Percentiles rank a stretch among this genome's conserved stretches.
Conservation (phyloP, 2,113 vertebrate species). For the Carassius gibelio region DNA sequence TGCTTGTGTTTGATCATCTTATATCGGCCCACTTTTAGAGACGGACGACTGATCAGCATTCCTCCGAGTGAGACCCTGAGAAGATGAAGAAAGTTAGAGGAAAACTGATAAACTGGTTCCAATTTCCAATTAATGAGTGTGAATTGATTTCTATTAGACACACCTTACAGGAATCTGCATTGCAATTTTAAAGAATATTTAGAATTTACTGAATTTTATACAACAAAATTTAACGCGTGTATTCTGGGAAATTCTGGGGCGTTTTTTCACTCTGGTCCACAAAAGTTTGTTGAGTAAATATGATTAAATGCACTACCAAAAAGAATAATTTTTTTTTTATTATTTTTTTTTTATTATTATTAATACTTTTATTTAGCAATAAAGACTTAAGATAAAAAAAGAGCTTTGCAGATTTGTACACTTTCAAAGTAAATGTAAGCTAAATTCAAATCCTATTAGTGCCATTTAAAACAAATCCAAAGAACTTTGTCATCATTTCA, state of each 20-base stretch:
- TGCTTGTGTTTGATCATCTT: conserved; percentile 84
- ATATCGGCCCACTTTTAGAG: conserved; percentile 75
- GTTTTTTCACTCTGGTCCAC: not conserved
- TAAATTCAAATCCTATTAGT: not conserved
- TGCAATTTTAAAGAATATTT: not conserved
- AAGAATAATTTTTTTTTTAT: not conserved
- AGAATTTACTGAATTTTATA: not conserved
- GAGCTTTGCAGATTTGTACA: not conserved
- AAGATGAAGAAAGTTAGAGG: not conserved
- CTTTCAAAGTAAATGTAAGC: not conserved
- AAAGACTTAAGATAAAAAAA: not conserved
- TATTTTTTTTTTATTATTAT: not conserved
- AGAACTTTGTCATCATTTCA: not conserved
- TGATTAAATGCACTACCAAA: not conserved
- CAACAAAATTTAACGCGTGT: not conserved
- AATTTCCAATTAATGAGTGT: not conserved
- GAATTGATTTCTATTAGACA: not conserved
- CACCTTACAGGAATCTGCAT: not conserved
- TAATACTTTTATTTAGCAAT: not conserved
- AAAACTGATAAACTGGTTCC: not conserved
- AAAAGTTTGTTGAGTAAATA: not conserved
- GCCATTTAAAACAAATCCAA: not conserved
- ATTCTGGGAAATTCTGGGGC: not conserved
- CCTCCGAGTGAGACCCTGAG: conserved; percentile 77
- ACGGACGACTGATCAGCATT: conserved; percentile 76